Evolutionary conservation across 2,113 vertebrate species (phyloP), one percentile per base, ranked within the genome.

Genomic region (Azemiops feae): DNA sequence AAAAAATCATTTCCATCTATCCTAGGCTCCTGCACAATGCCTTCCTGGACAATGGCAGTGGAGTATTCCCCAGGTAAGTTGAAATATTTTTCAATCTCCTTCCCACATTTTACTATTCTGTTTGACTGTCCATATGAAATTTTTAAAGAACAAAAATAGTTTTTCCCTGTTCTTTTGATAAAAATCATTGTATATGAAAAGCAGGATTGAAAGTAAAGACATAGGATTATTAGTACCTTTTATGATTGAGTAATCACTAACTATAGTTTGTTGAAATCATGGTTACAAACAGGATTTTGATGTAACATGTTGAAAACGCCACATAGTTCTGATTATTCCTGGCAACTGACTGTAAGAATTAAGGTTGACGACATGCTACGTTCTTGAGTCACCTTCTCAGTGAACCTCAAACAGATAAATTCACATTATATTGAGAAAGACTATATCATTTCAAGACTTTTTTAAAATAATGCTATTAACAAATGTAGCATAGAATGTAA

Each of bases 41-140:
- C 92, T 98, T 93, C 96, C 97, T 93, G 97, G 97, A 94, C 98
- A 98, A 45, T 98, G 97, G 97, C 98, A 97, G 91, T 98, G 98
- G 98, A 94, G 97, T 93, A 95, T 98, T 95, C 95, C 96, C 92
- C 98, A 98, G 98, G 98, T 98, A 97, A 97, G 87, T 93, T 60
- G 34, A 43, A 81, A 81, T 81, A 81, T 43, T 43, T 81, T 81
- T 81, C 34, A 81, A 9, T 81, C 7, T 39, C 34, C n/a, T 81
- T 81, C 74, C 18, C 74, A 81, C 74, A 81, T 81, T 16, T 22
- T 87, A 50, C 45, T 87, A 50, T 87, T 89, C 57, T 57, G 27
- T 39, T n/a, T 6, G 4, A 47, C 25, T 10, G 22, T 58, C 57
- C 54, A 5, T 93, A 12, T 54, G 27, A 58, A 20, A 23, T 20